A percentile compares a stretch with the other conserved stretches of the same genome.
These are phyloP conservation scores for Ornithorhynchus anatinus DNA, from an alignment of 2,113 vertebrate genomes.

Conservation along the genomic window DNA sequence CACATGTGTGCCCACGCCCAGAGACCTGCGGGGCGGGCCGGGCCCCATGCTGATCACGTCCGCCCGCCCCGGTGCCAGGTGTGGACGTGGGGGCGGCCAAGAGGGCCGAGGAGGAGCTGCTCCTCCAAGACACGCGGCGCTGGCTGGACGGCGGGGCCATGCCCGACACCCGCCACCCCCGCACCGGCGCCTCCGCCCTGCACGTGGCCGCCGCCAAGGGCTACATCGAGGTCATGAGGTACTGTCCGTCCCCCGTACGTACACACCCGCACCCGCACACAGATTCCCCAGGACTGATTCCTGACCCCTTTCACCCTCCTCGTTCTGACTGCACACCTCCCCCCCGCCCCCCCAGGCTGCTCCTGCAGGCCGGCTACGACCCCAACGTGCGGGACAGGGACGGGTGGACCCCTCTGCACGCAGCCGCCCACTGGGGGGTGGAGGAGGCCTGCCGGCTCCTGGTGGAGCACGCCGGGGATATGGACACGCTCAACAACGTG, in stretches of 20 bases:
- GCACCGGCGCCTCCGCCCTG: slow-evolving; percentile 84
- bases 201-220: slow-evolving; percentile 92
- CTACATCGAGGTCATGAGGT: slow-evolving; percentile 90
- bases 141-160: slow-evolving; percentile 81
- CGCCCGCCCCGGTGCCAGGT: too few species aligned
- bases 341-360: slow-evolving; percentile 66
- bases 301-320: background rate
- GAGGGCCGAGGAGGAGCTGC: slow-evolving; percentile 82
- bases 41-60: background rate
- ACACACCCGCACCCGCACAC: background rate
- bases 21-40: fast-evolving
- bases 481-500: slow-evolving; percentile 84
- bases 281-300: fast-evolving
- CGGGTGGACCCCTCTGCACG: slow-evolving; percentile 90
- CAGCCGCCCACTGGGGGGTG: slow-evolving; percentile 89
- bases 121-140: slow-evolving; percentile 79
- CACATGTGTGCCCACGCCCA: too few species aligned
- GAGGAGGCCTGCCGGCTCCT: slow-evolving; percentile 83
- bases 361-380: slow-evolving; percentile 86
- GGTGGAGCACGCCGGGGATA: slow-evolving; percentile 86
- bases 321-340: too few species aligned
- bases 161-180: slow-evolving; percentile 75
- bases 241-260: slow-evolving; percentile 1
- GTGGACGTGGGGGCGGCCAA: slow-evolving; percentile 85
- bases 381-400: slow-evolving; percentile 82